Conservation (phyloP, 2,797 vertebrate species). For the Melanitta fusca region DNA sequence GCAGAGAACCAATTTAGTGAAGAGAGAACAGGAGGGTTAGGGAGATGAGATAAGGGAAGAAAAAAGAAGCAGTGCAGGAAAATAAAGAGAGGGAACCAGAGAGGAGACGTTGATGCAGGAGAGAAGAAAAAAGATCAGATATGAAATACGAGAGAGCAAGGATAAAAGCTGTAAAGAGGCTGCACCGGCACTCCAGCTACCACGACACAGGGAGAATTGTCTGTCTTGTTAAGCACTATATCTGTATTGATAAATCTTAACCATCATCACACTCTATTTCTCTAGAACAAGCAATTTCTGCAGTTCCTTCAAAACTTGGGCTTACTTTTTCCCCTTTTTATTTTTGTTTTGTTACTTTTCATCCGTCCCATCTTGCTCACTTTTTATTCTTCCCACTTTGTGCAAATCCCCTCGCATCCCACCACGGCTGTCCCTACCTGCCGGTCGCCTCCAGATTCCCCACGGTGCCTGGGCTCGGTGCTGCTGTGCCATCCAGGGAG, state of each 20-base stretch:
- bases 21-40: not conserved
- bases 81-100: not conserved
- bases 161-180: not conserved
- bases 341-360: not conserved
- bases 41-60: not conserved
- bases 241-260: not conserved
- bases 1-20: not conserved
- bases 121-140: not conserved
- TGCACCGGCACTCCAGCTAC: not conserved
- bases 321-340: not conserved
- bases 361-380: accelerated
- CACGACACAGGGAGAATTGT: not conserved
- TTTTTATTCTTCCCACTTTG: too few relatives aligned
- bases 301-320: not conserved
- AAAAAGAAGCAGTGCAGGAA: not conserved
- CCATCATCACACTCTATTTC: accelerated
- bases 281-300: not conserved
- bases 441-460: not conserved
- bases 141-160: not conserved
- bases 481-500: not conserved
- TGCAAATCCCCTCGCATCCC: not conserved
- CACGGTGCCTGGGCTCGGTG: not conserved
- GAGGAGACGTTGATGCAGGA: not conserved
- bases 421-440: not conserved
- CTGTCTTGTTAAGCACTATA: accelerated